Percentiles rank a stretch among this genome's conserved stretches.
These are phyloP conservation scores for Streblospio benedicti DNA, from an alignment of 1,140 invertebrate genomes.

Conservation along the genomic window DNA sequence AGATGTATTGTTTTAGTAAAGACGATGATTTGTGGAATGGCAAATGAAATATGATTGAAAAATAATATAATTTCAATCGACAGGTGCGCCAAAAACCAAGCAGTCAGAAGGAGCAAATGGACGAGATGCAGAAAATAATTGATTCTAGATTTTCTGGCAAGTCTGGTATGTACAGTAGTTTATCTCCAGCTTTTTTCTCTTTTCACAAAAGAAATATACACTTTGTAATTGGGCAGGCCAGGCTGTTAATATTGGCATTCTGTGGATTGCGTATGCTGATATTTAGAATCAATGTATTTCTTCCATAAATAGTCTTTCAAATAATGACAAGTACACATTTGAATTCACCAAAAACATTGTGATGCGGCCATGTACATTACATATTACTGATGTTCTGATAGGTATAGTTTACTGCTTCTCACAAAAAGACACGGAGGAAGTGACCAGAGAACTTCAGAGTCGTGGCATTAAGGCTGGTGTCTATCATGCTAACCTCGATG, in stretches of 20 bases:
- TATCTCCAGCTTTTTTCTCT: not conserved
- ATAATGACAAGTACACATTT: not conserved
- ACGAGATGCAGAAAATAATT: slow-evolving; percentile 37
- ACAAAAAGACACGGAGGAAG: slow-evolving; percentile 75
- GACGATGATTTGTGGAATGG: too few species aligned
- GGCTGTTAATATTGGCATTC: not conserved
- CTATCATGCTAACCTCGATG: slow-evolving; percentile 73
- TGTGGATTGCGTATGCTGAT: not conserved
- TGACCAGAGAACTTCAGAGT: slow-evolving; percentile 57
- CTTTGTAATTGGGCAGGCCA: not conserved
- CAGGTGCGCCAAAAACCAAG: slow-evolving; percentile 36
- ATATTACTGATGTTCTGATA: slow-evolving; percentile 16
- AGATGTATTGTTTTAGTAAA: too few species aligned
- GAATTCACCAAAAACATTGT: not conserved
- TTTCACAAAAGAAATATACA: not conserved
- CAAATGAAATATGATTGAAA: too few species aligned
- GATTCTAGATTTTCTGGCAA: slow-evolving; percentile 32
- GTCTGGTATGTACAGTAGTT: slow-evolving; percentile 30
- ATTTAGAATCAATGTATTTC: not conserved
- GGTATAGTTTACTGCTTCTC: slow-evolving; percentile 75
- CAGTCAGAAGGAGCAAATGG: slow-evolving; percentile 48
- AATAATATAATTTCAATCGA: slow-evolving; percentile 10
- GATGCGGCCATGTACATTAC: not conserved
- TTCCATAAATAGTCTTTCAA: not conserved
- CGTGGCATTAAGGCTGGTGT: slow-evolving; percentile 58